Base-by-base conservation (phyloP, 2,888 invertebrate species). In the Xanthorhoe designata region DNA sequence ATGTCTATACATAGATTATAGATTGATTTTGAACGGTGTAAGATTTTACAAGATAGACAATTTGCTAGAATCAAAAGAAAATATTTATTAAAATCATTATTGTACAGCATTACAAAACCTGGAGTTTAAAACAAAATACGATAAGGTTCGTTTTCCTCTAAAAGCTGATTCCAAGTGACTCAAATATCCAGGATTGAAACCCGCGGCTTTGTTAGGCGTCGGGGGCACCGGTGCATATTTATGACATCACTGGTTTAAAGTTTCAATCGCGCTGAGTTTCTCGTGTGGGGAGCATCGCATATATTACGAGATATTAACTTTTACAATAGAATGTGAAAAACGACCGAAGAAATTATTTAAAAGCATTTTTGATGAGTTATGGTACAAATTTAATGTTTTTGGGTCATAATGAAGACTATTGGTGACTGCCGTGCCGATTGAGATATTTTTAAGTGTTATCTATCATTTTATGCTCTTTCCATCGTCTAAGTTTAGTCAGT, bases 171-270 rank as follows among this genome's bases (percentile, higher is more conserved):
- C 1, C 2, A 56, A 57, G 61, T 66, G 66, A 61, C 18, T 38
- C 15, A 24, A 52, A 29, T 15, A 53, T 63, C 55, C 64, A 51
- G 55, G 62, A 70, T 70, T 67, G 64, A 57, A 64, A 57, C 15
- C 60, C 56, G 53, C 4, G 55, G 38, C 54, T 54, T 64, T 69
- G 67, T 67, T 70, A 68, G 63, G 65, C 70, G 68, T 67, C 57
- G 24, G 50, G 61, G 61, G 68, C 73, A 71, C 68, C 71, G 65
- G 71, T 52, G 70, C 66, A 68, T 73, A 71, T 71, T 73, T 71
- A 71, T 61, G 70, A 66, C 61, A 62, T 59, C 35, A 18, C 50
- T 47, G 66, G 58, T 64, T 58, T 50, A 68, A 66, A 62, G 58
- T 66, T 61, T 66, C 64, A 63, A 63, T 58, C n/a, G 35, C 13